Evolutionary conservation across 2,888 invertebrate genomes (phyloP).

Genomic region (Mycalesis mineus): DNA sequence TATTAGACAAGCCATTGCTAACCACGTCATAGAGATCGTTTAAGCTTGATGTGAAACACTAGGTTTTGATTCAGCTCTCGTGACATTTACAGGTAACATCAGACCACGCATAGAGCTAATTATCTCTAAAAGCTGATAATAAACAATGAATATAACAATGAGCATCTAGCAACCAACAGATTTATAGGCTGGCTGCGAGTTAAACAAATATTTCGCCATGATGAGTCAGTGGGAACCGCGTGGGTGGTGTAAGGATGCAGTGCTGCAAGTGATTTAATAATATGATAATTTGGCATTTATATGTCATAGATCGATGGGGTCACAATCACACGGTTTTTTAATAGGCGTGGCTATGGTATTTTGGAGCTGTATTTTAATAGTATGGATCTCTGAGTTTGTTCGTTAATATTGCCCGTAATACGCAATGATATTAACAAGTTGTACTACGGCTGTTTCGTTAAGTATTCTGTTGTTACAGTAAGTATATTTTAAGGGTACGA

Average conservation of each 20-base stretch:
- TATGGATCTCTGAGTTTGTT: too few species aligned
- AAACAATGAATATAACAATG: conserved; percentile 28
- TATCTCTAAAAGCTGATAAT: conserved; percentile 26
- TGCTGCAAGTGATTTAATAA: conserved; percentile 36
- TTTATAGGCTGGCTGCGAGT: conserved; percentile 28
- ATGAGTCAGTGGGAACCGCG: conserved; percentile 37
- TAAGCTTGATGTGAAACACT: too few species aligned
- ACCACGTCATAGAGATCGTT: too few species aligned
- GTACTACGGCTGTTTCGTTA: too few species aligned
- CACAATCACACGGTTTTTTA: conserved; percentile 25
- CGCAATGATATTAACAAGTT: too few species aligned
- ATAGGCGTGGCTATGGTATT: neutral
- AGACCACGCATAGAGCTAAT: conserved; percentile 18
- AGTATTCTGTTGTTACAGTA: too few species aligned
- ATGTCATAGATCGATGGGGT: conserved; percentile 33
- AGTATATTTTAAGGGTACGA: too few species aligned
- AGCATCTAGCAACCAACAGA: conserved; percentile 26
- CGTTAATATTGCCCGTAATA: too few species aligned
- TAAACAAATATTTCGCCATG: conserved; percentile 32
- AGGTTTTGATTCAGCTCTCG: neutral
- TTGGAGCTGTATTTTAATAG: neutral
- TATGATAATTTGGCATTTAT: conserved; percentile 39
- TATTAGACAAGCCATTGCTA: too few species aligned
- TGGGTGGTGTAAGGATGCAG: conserved; percentile 41
- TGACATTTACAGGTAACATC: conserved; percentile 3